A percentile compares a stretch with the other conserved stretches of the same genome.
Evolutionary conservation across 2,888 invertebrate species (phyloP).

Genomic region (Andrena hattorfiana): DNA sequence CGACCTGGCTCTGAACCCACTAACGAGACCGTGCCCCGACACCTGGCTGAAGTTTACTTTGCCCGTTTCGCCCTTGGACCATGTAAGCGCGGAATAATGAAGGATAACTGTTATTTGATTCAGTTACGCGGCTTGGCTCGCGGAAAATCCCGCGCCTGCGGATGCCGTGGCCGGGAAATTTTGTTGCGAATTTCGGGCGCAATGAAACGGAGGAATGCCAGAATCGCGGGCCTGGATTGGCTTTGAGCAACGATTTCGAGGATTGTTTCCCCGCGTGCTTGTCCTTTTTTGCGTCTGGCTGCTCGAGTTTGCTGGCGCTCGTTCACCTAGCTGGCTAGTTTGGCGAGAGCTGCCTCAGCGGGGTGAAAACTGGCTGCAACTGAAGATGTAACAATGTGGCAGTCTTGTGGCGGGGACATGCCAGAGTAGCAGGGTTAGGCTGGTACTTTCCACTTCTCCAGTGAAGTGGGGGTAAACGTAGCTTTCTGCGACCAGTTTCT

Average conservation of each 20-base stretch:
- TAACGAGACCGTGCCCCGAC: conserved; percentile 70
- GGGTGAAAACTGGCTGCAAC: too few species aligned
- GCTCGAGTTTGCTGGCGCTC: conserved; percentile 14
- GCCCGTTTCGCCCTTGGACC: conserved; percentile 57
- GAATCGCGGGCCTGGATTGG: not conserved
- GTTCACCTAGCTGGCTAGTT: conserved; percentile 21
- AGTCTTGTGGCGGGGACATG: too few species aligned
- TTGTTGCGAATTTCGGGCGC: conserved; percentile 4
- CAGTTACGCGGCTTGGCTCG: conserved; percentile 33
- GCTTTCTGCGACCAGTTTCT: not conserved
- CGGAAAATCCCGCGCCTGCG: conserved; percentile 27
- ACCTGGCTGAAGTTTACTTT: conserved; percentile 71
- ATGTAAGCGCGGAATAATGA: conserved; percentile 68
- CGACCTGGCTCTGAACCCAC: conserved; percentile 69
- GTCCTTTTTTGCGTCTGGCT: conserved; percentile 9
- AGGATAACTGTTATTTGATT: conserved; percentile 72
- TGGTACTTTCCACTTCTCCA: not conserved
- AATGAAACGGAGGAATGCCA: conserved; percentile 33
- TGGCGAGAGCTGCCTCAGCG: conserved; percentile 4
- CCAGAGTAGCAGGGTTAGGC: not conserved
- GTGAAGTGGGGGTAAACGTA: not conserved
- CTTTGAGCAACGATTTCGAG: conserved; percentile 34
- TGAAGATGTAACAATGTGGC: too few species aligned
- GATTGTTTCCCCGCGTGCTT: conserved; percentile 23
- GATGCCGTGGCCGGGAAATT: conserved; percentile 17